Evolutionary conservation across 1,140 invertebrate species (phyloP).

Genomic region (Scaptomyza montana): DNA sequence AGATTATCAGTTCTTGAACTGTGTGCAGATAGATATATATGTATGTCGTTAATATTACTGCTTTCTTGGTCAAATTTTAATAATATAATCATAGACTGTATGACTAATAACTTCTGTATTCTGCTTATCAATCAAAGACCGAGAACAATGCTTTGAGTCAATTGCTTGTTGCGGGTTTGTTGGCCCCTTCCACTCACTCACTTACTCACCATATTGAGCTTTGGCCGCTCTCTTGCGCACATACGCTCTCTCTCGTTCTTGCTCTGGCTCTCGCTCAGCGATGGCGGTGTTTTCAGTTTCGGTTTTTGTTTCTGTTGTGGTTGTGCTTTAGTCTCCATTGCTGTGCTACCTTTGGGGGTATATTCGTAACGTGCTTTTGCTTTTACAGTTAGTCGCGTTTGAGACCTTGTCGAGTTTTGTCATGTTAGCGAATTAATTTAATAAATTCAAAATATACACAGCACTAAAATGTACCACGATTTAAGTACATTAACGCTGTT

Average conservation of each 20-base stretch:
- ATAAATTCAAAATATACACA: slow-evolving; percentile 24
- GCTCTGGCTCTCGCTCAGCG: slow-evolving; percentile 8
- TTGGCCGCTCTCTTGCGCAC: slow-evolving; percentile 32
- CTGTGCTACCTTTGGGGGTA: slow-evolving; percentile 66
- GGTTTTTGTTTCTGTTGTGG: slow-evolving; percentile 43
- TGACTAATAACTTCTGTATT: too few species aligned
- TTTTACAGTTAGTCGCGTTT: slow-evolving; percentile 84
- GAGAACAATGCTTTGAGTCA: not conserved
- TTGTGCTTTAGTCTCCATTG: slow-evolving; percentile 41
- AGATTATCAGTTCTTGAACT: slow-evolving; percentile 55
- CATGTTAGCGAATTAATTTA: slow-evolving; percentile 75
- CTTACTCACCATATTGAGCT: slow-evolving; percentile 35
- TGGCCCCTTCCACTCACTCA: slow-evolving; percentile 28
- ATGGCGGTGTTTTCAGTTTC: slow-evolving; percentile 49
- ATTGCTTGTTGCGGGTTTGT: slow-evolving; percentile 26
- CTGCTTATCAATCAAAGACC: slow-evolving; percentile 24
- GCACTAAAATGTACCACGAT: slow-evolving; percentile 4
- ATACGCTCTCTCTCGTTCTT: slow-evolving; percentile 12
- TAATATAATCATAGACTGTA: too few species aligned
- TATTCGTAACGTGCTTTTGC: slow-evolving; percentile 82
- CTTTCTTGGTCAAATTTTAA: too few species aligned
- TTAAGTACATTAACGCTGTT: slow-evolving; percentile 35
- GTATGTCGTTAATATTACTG: too few species aligned
- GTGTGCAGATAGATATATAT: too few species aligned
- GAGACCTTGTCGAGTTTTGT: slow-evolving; percentile 84